A percentile compares a stretch with the other conserved stretches of the same genome.
Conservation (phyloP, 2,797 vertebrate species). For the Salarias fasciatus region DNA sequence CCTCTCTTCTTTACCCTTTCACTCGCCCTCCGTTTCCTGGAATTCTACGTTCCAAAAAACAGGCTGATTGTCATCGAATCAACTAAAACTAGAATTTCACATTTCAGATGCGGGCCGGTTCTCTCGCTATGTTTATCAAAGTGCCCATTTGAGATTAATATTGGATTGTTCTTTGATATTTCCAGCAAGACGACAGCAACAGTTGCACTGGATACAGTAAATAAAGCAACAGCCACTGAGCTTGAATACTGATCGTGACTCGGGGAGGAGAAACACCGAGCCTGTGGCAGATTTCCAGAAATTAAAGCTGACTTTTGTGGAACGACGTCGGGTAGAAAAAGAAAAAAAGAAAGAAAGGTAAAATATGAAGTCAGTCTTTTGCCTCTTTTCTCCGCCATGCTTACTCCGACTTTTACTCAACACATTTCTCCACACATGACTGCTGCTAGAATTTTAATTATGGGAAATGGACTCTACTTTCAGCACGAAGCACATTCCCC, state of each 20-base stretch:
- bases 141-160: slow-evolving; percentile 5
- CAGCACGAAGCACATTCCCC: too few species aligned
- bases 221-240: neutral
- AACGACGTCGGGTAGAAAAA: slow-evolving; percentile 8
- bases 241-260: slow-evolving; percentile 24
- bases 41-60: slow-evolving; percentile 9
- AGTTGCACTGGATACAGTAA: slow-evolving; percentile 1
- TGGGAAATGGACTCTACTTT: neutral
- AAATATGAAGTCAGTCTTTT: slow-evolving; percentile 13
- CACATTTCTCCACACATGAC: neutral
- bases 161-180: neutral
- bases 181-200: neutral
- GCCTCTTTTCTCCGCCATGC: neutral
- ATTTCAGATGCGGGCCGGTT: slow-evolving; percentile 1
- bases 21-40: neutral
- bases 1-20: neutral
- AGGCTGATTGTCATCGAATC: slow-evolving; percentile 11
- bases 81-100: neutral
- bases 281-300: slow-evolving; percentile 13
- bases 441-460: neutral
- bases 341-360: slow-evolving; percentile 17
- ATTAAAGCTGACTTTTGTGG: slow-evolving; percentile 18
- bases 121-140: slow-evolving; percentile 7
- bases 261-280: slow-evolving; percentile 13
- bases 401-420: neutral